A percentile compares a stretch with the other conserved stretches of the same genome.
phyloP scores from a whole-genome alignment of 2,797 vertebrate genomes.

The Silurus lanzhouensis region DNA sequence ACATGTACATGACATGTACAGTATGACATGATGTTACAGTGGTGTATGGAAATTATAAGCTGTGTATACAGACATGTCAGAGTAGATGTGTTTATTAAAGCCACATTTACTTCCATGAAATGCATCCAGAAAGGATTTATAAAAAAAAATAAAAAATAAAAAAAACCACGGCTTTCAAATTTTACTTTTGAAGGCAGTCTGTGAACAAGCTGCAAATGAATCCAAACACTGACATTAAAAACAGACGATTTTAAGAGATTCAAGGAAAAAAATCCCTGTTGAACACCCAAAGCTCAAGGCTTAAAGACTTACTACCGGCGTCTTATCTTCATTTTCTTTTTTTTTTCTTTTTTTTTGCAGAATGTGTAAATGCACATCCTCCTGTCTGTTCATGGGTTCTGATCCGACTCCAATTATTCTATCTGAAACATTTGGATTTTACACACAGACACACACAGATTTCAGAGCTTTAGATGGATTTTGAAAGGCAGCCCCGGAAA shows the following conservation, averaged over 20 bases:
- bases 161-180: conserved; percentile 20
- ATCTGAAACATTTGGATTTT: conserved; percentile 69
- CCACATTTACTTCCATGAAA: not conserved
- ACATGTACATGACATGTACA: no score
- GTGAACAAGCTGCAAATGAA: conserved; percentile 52
- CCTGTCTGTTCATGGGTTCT: conserved; percentile 73
- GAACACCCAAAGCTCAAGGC: conserved; percentile 73
- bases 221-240: conserved; percentile 30
- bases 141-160: not conserved
- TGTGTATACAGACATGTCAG: not conserved
- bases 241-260: conserved; percentile 70
- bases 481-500: conserved; percentile 68
- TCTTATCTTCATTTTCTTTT: conserved; percentile 76
- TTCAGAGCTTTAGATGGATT: conserved; percentile 67
- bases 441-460: conserved; percentile 60
- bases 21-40: no score
- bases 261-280: conserved; percentile 68
- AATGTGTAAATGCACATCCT: conserved; percentile 71
- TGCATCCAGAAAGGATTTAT: not conserved
- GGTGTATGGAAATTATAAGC: not conserved
- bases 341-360: conserved; percentile 38
- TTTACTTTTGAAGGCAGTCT: not conserved
- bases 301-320: conserved; percentile 76
- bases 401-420: conserved; percentile 73
- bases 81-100: not conserved